A percentile compares a stretch with the other conserved stretches of the same genome.
phyloP scores from a whole-genome alignment of 2,888 invertebrate genomes.

The Tribolium freemani region DNA sequence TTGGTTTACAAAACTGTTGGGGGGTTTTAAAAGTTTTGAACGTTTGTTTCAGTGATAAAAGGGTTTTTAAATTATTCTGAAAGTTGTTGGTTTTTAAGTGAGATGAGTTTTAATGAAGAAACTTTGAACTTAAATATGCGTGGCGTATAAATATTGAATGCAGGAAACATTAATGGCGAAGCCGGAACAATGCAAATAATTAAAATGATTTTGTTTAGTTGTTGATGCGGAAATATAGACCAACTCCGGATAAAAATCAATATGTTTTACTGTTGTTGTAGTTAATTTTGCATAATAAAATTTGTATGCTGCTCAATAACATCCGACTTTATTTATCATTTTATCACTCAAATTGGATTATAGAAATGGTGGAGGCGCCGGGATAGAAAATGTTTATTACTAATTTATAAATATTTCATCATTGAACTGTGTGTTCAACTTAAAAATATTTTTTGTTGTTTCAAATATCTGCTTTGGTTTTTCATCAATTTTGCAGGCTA shows the following conservation, averaged over 20 bases:
- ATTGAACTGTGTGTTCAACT: no score
- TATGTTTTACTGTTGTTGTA: no score
- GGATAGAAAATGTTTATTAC: not conserved
- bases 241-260: no score
- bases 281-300: no score
- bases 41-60: not conserved
- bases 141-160: constrained; percentile 14
- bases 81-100: not conserved
- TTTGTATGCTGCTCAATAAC: no score
- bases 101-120: constrained; percentile 19
- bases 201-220: not conserved
- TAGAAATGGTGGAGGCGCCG: not conserved
- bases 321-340: not conserved
- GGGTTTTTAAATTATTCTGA: constrained; percentile 12
- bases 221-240: no score
- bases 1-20: no score
- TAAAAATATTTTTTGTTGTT: no score
- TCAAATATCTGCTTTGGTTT: no score
- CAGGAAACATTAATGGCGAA: not conserved
- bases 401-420: no score
- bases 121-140: constrained; percentile 13
- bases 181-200: not conserved
- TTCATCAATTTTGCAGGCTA: no score
- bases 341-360: not conserved
- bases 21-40: no score